phyloP scores from a whole-genome alignment of 2,797 vertebrate species.

The Girardinus metallicus region DNA sequence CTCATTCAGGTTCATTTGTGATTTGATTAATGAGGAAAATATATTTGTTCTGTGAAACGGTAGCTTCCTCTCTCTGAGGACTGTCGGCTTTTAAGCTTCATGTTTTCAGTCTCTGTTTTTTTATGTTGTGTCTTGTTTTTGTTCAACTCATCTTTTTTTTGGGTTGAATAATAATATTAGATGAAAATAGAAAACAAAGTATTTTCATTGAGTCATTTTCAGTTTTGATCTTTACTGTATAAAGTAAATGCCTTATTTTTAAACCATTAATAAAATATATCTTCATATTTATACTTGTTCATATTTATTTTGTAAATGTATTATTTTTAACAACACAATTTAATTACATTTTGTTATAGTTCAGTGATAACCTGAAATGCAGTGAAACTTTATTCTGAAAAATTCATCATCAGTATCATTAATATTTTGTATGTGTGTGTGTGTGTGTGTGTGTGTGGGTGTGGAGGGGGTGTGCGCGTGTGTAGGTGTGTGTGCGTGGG shows the following conservation, averaged over 20 bases:
- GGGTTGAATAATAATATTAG: not conserved
- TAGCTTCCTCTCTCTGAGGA: not conserved
- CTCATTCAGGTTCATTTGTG: not conserved
- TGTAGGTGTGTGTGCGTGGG: too few species aligned
- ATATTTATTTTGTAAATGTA: not conserved
- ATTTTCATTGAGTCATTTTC: not conserved
- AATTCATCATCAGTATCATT: not conserved
- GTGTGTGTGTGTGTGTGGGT: too few species aligned
- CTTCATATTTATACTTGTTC: not conserved
- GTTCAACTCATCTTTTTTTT: not conserved
- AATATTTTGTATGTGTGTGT: not conserved
- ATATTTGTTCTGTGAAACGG: not conserved
- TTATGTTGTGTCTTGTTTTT: not conserved
- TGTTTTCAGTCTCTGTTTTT: too few species aligned
- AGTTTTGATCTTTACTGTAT: not conserved
- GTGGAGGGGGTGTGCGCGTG: too few species aligned
- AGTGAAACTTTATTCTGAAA: not conserved
- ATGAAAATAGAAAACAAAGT: not conserved
- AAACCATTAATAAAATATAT: not conserved
- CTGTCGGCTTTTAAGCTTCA: too few species aligned
- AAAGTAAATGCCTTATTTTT: not conserved
- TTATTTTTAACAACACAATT: not conserved
- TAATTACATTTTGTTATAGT: not conserved
- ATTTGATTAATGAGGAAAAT: not conserved
- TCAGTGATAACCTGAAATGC: not conserved